Evolutionary conservation across 2,113 vertebrate species (phyloP).

Genomic region (Hippopotamus amphibius): DNA sequence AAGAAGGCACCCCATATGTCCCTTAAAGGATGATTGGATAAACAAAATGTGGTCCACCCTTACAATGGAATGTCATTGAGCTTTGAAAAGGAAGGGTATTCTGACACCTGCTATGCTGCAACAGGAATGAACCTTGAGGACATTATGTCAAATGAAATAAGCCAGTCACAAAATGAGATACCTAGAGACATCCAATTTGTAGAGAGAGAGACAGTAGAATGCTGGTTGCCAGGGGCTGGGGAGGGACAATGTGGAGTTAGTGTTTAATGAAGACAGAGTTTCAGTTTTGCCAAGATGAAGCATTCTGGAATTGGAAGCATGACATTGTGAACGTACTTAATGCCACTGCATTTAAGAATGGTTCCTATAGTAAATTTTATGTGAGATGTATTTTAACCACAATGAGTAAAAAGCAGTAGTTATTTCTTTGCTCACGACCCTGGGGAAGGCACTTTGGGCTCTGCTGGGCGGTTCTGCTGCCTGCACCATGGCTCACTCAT

Average conservation of each 20-base stretch:
- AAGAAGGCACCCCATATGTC: not conserved
- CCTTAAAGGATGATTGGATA: not conserved
- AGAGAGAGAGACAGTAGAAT: not conserved
- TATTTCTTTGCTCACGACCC: not conserved
- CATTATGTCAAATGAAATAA: not conserved
- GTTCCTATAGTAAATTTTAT: no score
- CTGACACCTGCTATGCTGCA: not conserved
- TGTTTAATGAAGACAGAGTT: not conserved
- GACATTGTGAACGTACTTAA: not conserved
- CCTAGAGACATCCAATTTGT: not conserved
- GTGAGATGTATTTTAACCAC: not conserved
- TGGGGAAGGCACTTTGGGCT: not conserved
- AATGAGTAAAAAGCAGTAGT: no score
- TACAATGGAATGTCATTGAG: not conserved
- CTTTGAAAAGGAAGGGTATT: not conserved
- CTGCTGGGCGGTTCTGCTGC: not conserved
- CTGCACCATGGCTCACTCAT: not conserved
- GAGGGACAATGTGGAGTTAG: accelerated
- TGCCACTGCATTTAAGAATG: not conserved
- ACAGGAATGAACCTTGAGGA: not conserved
- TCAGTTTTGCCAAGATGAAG: not conserved
- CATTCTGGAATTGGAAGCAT: not conserved
- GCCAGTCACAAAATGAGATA: no score
- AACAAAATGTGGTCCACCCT: accelerated
- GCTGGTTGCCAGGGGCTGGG: no score